Percentiles rank a stretch among this genome's conserved stretches.
Evolutionary conservation across 2,888 invertebrate genomes (phyloP).

Genomic region (Synanthedon formicaeformis): DNA sequence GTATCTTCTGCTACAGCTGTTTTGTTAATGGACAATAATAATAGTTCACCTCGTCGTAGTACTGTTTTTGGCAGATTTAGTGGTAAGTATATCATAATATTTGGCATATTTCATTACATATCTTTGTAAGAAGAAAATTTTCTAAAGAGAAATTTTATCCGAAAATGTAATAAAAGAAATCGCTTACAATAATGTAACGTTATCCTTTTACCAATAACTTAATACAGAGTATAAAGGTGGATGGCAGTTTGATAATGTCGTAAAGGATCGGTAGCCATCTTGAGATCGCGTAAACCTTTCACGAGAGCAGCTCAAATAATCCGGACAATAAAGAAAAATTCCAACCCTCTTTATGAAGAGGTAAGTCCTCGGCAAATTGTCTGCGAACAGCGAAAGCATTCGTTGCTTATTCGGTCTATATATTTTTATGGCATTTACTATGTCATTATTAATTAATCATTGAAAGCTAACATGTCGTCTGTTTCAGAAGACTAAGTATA

Average conservation of each 20-base stretch:
- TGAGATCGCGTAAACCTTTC: slow-evolving; percentile 62
- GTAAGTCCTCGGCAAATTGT: slow-evolving; percentile 69
- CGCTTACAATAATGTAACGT: neutral
- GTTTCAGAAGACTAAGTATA: no score
- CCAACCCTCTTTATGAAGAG: slow-evolving; percentile 69
- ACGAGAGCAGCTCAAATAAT: slow-evolving; percentile 59
- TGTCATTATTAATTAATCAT: no score
- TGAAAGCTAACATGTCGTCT: no score
- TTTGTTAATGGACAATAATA: no score
- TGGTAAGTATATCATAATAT: no score
- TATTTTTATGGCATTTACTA: no score
- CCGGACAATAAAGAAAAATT: slow-evolving; percentile 70
- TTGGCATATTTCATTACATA: no score
- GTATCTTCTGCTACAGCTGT: no score
- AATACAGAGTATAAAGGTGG: slow-evolving; percentile 57
- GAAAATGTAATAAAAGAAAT: neutral
- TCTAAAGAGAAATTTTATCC: no score
- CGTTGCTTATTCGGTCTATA: neutral
- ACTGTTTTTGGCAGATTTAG: no score
- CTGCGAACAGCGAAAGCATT: slow-evolving; percentile 9
- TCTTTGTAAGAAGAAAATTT: no score
- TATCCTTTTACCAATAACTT: slow-evolving; percentile 44
- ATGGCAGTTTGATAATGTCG: slow-evolving; percentile 57
- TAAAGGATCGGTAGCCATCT: slow-evolving; percentile 64
- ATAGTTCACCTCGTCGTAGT: no score